Evolutionary conservation across 1,140 invertebrate genomes (phyloP).

Genomic region (Chironomus tepperi): DNA sequence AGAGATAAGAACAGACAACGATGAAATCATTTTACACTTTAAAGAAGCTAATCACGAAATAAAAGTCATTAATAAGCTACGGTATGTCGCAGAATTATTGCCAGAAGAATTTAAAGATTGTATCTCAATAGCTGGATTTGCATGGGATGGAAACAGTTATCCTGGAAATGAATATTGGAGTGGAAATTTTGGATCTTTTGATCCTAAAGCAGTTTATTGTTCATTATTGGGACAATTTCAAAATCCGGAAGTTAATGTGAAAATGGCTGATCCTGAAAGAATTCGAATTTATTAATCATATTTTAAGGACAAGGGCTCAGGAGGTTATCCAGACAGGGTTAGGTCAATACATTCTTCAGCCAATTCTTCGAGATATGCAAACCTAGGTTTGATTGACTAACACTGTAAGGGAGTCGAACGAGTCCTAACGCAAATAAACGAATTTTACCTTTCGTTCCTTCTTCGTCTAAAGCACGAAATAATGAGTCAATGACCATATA

Average conservation of each 20-base stretch:
- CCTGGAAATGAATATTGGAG: conserved; percentile 17
- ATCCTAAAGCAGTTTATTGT: neutral
- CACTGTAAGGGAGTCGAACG: too few species aligned
- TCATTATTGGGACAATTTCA: conserved; percentile 1
- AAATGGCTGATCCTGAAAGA: neutral
- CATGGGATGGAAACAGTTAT: neutral
- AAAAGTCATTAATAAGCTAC: neutral
- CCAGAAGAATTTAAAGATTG: neutral
- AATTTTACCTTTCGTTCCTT: too few species aligned
- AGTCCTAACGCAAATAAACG: too few species aligned
- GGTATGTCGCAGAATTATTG: neutral
- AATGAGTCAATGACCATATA: too few species aligned
- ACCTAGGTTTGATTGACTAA: too few species aligned
- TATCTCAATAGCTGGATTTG: neutral
- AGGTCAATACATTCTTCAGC: too few species aligned
- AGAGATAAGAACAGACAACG: neutral
- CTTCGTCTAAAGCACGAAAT: too few species aligned
- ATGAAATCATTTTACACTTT: neutral
- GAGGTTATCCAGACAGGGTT: too few species aligned
- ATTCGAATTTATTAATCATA: neutral
- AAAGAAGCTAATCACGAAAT: neutral
- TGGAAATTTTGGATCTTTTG: neutral
- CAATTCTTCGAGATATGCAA: too few species aligned
- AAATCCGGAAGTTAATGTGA: conserved; percentile 2
- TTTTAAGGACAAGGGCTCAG: too few species aligned